phyloP scores from a whole-genome alignment of 2,888 invertebrate species.

The Perithous albicinctus region DNA sequence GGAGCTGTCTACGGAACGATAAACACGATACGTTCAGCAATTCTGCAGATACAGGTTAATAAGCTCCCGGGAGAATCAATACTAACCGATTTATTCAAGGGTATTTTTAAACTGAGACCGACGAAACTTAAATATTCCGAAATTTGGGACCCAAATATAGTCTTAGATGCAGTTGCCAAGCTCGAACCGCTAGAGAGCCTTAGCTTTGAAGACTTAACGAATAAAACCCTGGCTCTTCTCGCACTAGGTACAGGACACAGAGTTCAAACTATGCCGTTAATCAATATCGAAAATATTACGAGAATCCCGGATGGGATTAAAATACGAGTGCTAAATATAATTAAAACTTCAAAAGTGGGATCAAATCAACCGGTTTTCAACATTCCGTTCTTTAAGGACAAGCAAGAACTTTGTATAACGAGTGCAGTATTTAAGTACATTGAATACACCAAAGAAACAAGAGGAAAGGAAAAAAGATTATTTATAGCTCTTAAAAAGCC shows the following conservation, averaged over 20 bases:
- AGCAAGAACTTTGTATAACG: conserved; percentile 12
- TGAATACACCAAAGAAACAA: conserved; percentile 5
- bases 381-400: conserved; percentile 22
- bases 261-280: conserved; percentile 42
- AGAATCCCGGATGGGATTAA: background rate
- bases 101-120: conserved; percentile 66
- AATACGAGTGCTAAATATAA: background rate
- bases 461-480: conserved; percentile 17
- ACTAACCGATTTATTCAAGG: conserved; percentile 62
- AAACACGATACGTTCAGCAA: background rate
- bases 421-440: conserved; percentile 16
- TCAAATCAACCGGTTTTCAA: conserved; percentile 11
- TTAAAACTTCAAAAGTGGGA: conserved; percentile 16
- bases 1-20: conserved; percentile 3
- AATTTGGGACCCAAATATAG: conserved; percentile 73
- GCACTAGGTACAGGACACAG: conserved; percentile 56
- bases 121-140: conserved; percentile 65
- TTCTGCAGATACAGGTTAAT: conserved; percentile 59
- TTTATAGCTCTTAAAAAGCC: conserved; percentile 49
- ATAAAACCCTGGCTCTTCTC: conserved; percentile 69
- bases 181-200: conserved; percentile 17
- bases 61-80: conserved; percentile 67
- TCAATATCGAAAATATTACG: conserved; percentile 8
- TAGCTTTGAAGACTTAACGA: conserved; percentile 57
- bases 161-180: conserved; percentile 37